These are phyloP conservation scores for Apodemia duryi DNA, from an alignment of 2,888 invertebrate genomes.

Conservation along the genomic window DNA sequence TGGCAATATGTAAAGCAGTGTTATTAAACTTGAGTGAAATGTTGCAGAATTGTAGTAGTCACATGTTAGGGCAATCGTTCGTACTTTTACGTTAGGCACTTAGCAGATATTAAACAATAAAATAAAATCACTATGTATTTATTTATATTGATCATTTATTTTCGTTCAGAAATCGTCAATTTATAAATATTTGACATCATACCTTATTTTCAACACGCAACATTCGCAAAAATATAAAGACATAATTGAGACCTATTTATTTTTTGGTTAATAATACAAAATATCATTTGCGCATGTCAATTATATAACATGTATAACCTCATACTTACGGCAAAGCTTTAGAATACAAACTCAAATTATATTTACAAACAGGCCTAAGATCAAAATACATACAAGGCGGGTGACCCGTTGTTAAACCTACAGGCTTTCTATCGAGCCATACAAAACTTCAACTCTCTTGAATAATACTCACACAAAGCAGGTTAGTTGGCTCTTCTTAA, in stretches of 20 bases:
- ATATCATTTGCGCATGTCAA: background rate
- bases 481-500: background rate
- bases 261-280: background rate
- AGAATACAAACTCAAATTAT: background rate
- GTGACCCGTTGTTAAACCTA: background rate
- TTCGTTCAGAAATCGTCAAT: background rate
- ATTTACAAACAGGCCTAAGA: background rate
- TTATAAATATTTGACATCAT: constrained; percentile 9
- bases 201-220: background rate
- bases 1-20: too few relatives aligned
- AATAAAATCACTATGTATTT: background rate
- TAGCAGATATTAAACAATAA: background rate
- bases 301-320: background rate
- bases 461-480: background rate
- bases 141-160: constrained; percentile 5
- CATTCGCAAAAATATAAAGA: background rate
- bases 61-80: too few relatives aligned
- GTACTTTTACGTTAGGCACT: too few relatives aligned
- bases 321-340: background rate
- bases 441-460: background rate
- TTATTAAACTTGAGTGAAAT: too few relatives aligned
- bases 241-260: constrained; percentile 3
- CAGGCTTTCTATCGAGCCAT: background rate
- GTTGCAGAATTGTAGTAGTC: too few relatives aligned
- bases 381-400: background rate